Base-by-base conservation (phyloP, 2,888 invertebrate species). In the Nephrotoma flavescens region DNA sequence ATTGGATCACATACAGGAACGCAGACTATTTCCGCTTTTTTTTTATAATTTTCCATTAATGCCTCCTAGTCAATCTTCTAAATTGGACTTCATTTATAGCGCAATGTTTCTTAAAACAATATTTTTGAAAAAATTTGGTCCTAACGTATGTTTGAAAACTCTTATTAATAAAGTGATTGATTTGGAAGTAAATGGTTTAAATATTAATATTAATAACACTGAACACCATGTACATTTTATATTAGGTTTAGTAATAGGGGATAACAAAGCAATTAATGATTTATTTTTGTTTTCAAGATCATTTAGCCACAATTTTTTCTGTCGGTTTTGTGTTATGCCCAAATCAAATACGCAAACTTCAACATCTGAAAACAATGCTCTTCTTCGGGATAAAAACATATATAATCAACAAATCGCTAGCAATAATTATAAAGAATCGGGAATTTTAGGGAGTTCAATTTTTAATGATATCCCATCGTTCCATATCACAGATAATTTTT, bases 401-500 rank as follows among this genome's bases (percentile, higher is more conserved):
- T 71, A 85, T 83, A 45, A 87, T 87, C 83, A 47, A 87, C 47
- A 84, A 83, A 31, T 83, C 6, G 0, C 4, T 57, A 87, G 87
- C 15, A 4, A 2, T 85, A 86, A 45, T 85, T 87, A 87, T 86
- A 83, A 19, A 86, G 86, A n/a, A 71, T 87, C 88, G 85, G 88
- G 87, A 47, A 87, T 88, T 84, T 86, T 87, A 87, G 86, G 86
- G 86, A 41, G 45, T 44, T 87, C 87, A 45, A 86, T 88, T 85
- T 87, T 87, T 52, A 88, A 87, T 87, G 85, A 87, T 41, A 86
- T 88, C 31, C 85, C 87, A 87, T 31, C 3, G 52, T 87, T 88
- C 87, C 87, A 88, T 87, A 87, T 88, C 31, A 87, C 87, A 86
- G 86, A 87, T 85, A 87, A 88, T 86, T 87, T 87, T 87, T 86